Evolutionary conservation across 2,888 invertebrate genomes (phyloP), one percentile per base, ranked within the genome.

Genomic region (Drosophila colorata): DNA sequence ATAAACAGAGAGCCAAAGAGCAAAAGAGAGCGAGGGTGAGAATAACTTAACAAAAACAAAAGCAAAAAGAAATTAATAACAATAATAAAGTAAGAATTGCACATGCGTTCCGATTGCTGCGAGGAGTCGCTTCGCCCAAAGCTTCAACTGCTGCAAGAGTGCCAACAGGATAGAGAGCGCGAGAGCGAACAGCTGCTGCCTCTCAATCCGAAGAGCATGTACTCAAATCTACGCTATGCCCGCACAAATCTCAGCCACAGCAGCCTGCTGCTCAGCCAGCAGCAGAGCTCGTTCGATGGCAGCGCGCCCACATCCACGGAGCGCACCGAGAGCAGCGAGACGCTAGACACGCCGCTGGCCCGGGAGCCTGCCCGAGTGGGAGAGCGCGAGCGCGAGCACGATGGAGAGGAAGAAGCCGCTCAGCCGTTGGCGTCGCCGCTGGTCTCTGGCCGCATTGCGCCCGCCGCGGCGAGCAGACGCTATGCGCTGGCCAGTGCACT

Each of bases 181-280:
- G 60, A 66, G 23, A 37, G 64, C 37, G 77, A 73, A 28, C 53
- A 78, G 33, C 47, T 78, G 20, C 47, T 75, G 64, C 49, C 68
- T 35, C 51, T 51, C 43, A 61, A 53, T 38, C 46, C 43, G 20
- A 79, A 7, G 23, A 75, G 49, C 25, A 91, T 91, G 90, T 91
- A 90, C 82, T 90, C 91, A 71, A 90, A 89, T 80, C 78, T 92
- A 52, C 87, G 90, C 67, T 92, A 90, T 84, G 91, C 91, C 72
- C 90, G 91, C 81, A 89, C 91, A 72, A 91, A 92, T 88, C 88
- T 92, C 76, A 92, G 92, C 70, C 88, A 90, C 68, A 92, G 91
- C 83, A 91, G 84, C 69, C 81, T 91, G 38, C 74, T 91, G 75
- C 75, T 91, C 41, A 87, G 78, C 65, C 90, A 91, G 60, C 90